Evolutionary conservation across 2,888 invertebrate species (phyloP).

Genomic region (Xestia rhomboidea): DNA sequence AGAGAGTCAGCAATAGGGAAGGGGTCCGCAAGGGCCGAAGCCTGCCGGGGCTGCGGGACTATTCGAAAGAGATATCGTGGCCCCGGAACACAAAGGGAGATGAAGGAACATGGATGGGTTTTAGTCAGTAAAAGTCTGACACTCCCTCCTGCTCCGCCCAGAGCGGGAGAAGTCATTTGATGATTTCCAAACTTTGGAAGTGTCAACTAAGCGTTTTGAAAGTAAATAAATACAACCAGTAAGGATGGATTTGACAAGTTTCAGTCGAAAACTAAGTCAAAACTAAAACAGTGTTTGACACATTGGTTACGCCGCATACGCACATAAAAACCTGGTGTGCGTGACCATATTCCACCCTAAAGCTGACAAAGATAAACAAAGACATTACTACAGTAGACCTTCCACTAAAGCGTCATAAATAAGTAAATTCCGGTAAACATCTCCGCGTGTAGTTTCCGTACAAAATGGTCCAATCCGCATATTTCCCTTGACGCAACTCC

Average conservation of each 20-base stretch:
- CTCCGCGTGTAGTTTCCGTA: constrained; percentile 29
- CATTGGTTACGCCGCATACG: neutral
- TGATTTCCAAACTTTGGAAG: no score
- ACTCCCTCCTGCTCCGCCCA: no score
- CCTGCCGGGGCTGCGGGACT: no score
- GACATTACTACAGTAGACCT: neutral
- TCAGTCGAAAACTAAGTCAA: neutral
- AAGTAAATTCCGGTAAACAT: constrained; percentile 32
- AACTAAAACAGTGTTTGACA: neutral
- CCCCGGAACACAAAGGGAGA: no score
- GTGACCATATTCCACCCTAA: neutral
- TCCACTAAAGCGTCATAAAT: constrained; percentile 31
- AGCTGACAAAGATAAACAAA: neutral
- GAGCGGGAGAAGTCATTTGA: no score
- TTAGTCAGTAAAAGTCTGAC: no score
- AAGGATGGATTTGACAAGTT: neutral
- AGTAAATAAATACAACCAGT: neutral
- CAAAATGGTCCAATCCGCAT: constrained; percentile 50
- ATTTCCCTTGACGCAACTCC: constrained; percentile 58
- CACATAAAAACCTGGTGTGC: neutral
- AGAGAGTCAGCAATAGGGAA: no score
- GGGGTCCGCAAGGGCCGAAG: no score
- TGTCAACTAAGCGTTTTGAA: no score
- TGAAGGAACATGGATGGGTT: no score
- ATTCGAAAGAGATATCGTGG: no score